Evolutionary conservation across 2,888 invertebrate species (phyloP).

Genomic region (Selenia dentaria): DNA sequence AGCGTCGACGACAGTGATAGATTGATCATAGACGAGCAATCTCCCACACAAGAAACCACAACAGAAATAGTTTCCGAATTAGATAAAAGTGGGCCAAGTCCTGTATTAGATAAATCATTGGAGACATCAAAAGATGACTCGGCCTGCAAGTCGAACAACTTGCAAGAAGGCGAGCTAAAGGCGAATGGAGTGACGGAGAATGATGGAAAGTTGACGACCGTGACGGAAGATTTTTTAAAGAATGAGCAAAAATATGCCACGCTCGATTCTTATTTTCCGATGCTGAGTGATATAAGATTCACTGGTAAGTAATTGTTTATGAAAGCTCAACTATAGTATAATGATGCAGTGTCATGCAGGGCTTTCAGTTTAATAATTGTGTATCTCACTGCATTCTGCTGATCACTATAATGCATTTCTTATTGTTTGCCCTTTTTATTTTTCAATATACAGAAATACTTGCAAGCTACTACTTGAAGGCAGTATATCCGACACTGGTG

Average conservation of each 20-base stretch:
- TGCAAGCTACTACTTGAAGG: no score
- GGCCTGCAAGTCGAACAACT: slow-evolving; percentile 30
- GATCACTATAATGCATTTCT: no score
- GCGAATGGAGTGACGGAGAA: slow-evolving; percentile 42
- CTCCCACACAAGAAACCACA: neutral
- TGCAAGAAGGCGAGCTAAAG: slow-evolving; percentile 30
- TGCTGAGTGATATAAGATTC: slow-evolving; percentile 75
- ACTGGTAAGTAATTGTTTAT: slow-evolving; percentile 58
- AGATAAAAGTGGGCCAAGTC: slow-evolving; percentile 25
- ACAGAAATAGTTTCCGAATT: neutral
- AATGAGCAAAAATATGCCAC: slow-evolving; percentile 72
- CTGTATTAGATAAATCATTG: slow-evolving; percentile 31
- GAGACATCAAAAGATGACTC: slow-evolving; percentile 33
- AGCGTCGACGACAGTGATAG: slow-evolving; percentile 73
- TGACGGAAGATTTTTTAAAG: slow-evolving; percentile 72
- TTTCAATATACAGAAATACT: no score
- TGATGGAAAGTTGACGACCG: slow-evolving; percentile 49
- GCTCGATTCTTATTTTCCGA: slow-evolving; percentile 58
- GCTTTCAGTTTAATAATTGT: no score
- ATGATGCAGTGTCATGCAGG: no score
- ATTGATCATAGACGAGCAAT: slow-evolving; percentile 14
- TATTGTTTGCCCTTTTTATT: no score
- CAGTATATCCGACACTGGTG: no score
- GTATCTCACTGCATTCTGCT: no score
- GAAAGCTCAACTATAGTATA: no score